These are phyloP conservation scores for Lanius collurio DNA, from an alignment of 2,113 vertebrate species.

Conservation along the genomic window DNA sequence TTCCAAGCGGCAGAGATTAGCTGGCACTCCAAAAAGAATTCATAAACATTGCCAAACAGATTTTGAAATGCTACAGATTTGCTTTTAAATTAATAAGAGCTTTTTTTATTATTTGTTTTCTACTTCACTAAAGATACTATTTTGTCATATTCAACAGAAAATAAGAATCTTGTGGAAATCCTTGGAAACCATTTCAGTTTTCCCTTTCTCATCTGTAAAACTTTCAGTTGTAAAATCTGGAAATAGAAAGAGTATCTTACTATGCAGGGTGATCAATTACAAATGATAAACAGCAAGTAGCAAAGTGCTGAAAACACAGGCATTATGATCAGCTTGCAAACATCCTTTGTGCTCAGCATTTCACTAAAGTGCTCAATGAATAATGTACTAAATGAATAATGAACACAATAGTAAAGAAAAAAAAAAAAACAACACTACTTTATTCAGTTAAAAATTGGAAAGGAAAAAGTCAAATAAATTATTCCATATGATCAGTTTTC, in stretches of 20 bases:
- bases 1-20: neutral
- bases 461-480: constrained; percentile 46
- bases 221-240: neutral
- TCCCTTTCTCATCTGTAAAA: neutral
- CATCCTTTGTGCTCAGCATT: constrained; percentile 8
- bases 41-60: neutral
- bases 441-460: constrained; percentile 33
- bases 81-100: neutral
- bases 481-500: constrained; percentile 51
- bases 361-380: constrained; percentile 27
- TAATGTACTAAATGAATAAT: constrained; percentile 23
- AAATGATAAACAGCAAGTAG: constrained; percentile 26
- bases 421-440: neutral
- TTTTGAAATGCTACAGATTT: neutral
- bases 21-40: neutral
- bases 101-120: neutral
- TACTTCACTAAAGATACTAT: neutral
- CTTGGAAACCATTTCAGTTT: neutral
- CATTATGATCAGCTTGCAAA: constrained; percentile 34
- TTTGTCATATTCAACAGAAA: neutral
- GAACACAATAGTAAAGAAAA: neutral
- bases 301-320: constrained; percentile 42
- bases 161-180: neutral
- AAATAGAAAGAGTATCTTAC: neutral
- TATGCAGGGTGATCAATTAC: neutral